Percentiles rank a stretch among this genome's conserved stretches.
Evolutionary conservation across 2,888 invertebrate genomes (phyloP).

Genomic region (Epistrophe grossulariae): DNA sequence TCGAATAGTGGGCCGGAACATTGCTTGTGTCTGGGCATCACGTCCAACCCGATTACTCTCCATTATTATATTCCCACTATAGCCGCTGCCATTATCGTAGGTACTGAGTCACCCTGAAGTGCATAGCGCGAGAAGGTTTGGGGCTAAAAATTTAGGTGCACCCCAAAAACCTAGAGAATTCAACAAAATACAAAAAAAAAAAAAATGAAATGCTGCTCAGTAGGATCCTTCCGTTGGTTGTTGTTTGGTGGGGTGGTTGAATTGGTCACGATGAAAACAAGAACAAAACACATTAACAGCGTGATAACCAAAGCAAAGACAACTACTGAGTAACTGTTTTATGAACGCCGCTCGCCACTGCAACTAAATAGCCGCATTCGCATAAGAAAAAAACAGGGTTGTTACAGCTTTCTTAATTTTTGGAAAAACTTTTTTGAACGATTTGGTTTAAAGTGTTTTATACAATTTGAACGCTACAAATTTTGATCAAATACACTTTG

Average conservation of each 20-base stretch:
- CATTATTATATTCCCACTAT: background rate
- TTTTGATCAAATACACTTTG: no score
- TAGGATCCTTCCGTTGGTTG: background rate
- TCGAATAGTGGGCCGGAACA: conserved; percentile 47
- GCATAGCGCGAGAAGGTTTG: conserved; percentile 1
- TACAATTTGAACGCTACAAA: no score
- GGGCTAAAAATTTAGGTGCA: conserved; percentile 42
- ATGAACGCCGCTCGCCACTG: conserved; percentile 30
- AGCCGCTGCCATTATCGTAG: background rate
- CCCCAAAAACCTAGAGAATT: conserved; percentile 48
- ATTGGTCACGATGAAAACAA: conserved; percentile 55
- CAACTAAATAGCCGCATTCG: no score
- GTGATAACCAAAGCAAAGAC: conserved; percentile 49
- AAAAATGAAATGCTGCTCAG: background rate
- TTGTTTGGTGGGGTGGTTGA: background rate
- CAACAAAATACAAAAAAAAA: conserved; percentile 5
- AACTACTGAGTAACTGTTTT: conserved; percentile 55
- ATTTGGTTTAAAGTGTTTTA: no score
- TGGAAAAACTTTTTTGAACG: no score
- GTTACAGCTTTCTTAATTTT: background rate
- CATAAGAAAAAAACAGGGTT: background rate
- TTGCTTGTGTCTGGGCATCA: conserved; percentile 46
- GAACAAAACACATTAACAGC: conserved; percentile 13
- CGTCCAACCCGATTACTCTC: conserved; percentile 42
- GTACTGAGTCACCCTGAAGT: conserved; percentile 19